Evolutionary conservation across 2,797 vertebrate genomes (phyloP), one percentile per base, ranked within the genome.

Genomic region (Neosilurus hyrtlii): DNA sequence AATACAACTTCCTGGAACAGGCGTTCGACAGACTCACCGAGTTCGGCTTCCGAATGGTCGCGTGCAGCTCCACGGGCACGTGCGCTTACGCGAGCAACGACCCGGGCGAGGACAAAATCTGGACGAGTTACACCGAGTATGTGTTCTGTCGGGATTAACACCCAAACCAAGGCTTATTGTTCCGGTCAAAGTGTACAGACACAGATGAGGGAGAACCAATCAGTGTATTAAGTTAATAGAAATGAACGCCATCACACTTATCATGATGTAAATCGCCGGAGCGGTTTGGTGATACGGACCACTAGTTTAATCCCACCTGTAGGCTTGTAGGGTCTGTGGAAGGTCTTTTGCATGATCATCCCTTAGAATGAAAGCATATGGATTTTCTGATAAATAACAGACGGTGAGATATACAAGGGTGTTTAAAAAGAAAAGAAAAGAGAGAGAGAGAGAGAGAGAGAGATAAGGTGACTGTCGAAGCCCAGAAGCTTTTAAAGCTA

Each of bases 61-160:
- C 96, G 73, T 97, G 96, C 92, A 98, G 96, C 92, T 97, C 96
- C 88, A 96, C 96, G 0, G 96, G 96, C 87, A 97, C 96, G 82
- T 97, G 96, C 90, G 95, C 96, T 72, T 96, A 96, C 86, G 95
- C 95, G 91, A 96, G 96, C 35, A 95, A 91, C 6, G 96, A 98
- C 70, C 96, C 96, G 81, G 96, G 93, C 86, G 96, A 97, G 71
- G 96, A 98, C 94, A 97, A 97, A 93, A 96, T 97, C 86, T 98
- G 96, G 97, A 97, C 96, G 75, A 97, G 96, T 93, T 98, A 98
- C 92, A 97, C 97, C 52, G 97, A 99, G 91, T 98, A 98, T 78
- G 96, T 98, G 89, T 99, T 98, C 92, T 97, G 96, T 84, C 94
- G 96, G 91, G 96, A 97, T 89, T 98, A 94, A 95, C 3, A 51